A percentile compares a stretch with the other conserved stretches of the same genome.
phyloP scores from a whole-genome alignment of 2,888 invertebrate species.

The Drosophila neotestacea region DNA sequence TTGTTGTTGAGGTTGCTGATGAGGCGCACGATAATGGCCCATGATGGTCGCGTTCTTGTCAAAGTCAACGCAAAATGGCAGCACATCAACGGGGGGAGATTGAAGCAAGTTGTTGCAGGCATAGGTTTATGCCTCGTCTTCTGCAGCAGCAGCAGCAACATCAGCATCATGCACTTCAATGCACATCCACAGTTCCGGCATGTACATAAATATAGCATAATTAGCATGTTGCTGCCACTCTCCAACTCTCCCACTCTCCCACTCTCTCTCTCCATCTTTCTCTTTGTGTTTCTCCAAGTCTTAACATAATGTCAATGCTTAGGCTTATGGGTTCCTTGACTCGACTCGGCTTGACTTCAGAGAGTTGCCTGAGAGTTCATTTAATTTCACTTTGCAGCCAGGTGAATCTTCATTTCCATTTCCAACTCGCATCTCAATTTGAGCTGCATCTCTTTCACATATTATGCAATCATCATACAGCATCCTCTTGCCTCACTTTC shows the following conservation, averaged over 20 bases:
- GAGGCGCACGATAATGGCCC: conserved; percentile 69
- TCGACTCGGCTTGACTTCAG: conserved; percentile 36
- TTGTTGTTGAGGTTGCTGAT: conserved; percentile 62
- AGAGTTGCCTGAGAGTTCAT: conserved; percentile 58
- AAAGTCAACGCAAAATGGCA: conserved; percentile 71
- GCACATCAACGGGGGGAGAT: conserved; percentile 21
- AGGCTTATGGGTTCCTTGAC: conserved; percentile 75
- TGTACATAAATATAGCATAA: conserved; percentile 71
- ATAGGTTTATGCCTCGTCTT: conserved; percentile 25
- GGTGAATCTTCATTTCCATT: conserved; percentile 23
- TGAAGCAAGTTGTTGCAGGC: conserved; percentile 1
- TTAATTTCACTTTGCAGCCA: conserved; percentile 65
- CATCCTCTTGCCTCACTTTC: conserved; percentile 21
- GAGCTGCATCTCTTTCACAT: conserved; percentile 15
- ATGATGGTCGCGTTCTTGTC: conserved; percentile 78
- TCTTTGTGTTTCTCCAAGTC: conserved; percentile 17
- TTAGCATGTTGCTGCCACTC: conserved; percentile 66
- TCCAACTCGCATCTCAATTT: conserved; percentile 16
- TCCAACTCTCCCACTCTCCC: background rate
- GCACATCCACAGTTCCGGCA: conserved; percentile 69
- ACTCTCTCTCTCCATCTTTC: conserved; percentile 1
- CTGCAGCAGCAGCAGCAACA: conserved; percentile 30
- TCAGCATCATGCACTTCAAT: conserved; percentile 61
- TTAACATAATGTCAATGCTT: conserved; percentile 62
- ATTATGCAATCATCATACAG: conserved; percentile 53